phyloP scores from a whole-genome alignment of 1,140 invertebrate species.

The Caenorhabditis elegans region WBcel235 BX284602.5:8266001-8266500 shows the following conservation, averaged over 20 bases:
- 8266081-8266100: slow-evolving; percentile 85
- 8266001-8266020: slow-evolving; percentile 90
- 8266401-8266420: slow-evolving; percentile 72
- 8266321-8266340: slow-evolving; percentile 79
- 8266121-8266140: slow-evolving; percentile 83
- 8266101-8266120: slow-evolving; percentile 82
- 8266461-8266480: slow-evolving; percentile 82
- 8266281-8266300: slow-evolving; percentile 75
- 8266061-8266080: slow-evolving; percentile 89
- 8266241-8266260: no score
- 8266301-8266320: slow-evolving; percentile 77
- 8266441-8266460: slow-evolving; percentile 86
- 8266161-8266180: slow-evolving; percentile 88
- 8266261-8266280: background rate
- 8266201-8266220: slow-evolving; percentile 79
- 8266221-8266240: slow-evolving; percentile 76
- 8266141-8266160: slow-evolving; percentile 86
- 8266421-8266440: slow-evolving; percentile 78
- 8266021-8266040: slow-evolving; percentile 79
- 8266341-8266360: slow-evolving; percentile 88
- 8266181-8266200: slow-evolving; percentile 81
- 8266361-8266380: slow-evolving; percentile 89
- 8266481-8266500: slow-evolving; percentile 76
- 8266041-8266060: slow-evolving; percentile 73
- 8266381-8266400: slow-evolving; percentile 86